These are phyloP conservation scores for Podabrus alpinus DNA, from an alignment of 2,888 invertebrate genomes.

Conservation along the genomic window DNA sequence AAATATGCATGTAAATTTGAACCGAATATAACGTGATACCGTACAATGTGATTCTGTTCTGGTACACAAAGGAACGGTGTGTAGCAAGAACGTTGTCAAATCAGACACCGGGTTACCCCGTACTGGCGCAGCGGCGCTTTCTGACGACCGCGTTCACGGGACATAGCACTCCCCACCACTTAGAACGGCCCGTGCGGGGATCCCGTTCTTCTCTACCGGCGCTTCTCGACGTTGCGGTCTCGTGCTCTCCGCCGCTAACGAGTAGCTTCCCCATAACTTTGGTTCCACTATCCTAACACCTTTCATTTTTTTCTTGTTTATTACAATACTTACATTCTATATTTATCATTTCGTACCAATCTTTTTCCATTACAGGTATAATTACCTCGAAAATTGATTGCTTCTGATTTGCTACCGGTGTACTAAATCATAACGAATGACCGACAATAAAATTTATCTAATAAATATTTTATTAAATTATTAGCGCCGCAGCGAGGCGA, in stretches of 20 bases:
- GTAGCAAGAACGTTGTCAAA: conserved; percentile 21
- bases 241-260: conserved; percentile 36
- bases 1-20: conserved; percentile 3
- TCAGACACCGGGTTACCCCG: conserved; percentile 44
- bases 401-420: not conserved
- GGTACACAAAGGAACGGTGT: conserved; percentile 21
- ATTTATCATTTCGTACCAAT: not conserved
- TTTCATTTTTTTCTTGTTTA: not conserved
- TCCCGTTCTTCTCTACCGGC: conserved; percentile 44
- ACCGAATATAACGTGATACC: not conserved
- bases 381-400: not conserved
- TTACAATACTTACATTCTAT: not conserved
- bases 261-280: conserved; percentile 27
- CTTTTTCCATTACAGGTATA: not conserved
- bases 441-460: not conserved
- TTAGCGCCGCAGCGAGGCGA: not conserved
- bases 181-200: conserved; percentile 49
- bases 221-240: conserved; percentile 43
- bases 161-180: conserved; percentile 41
- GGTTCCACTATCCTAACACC: not conserved
- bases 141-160: conserved; percentile 47
- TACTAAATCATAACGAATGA: not conserved
- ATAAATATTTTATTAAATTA: not conserved
- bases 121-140: conserved; percentile 46
- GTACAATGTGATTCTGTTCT: not conserved